A percentile compares a stretch with the other conserved stretches of the same genome.
These are phyloP conservation scores for Halictus rubicundus DNA, from an alignment of 1,140 invertebrate species.

Conservation along the genomic window DNA sequence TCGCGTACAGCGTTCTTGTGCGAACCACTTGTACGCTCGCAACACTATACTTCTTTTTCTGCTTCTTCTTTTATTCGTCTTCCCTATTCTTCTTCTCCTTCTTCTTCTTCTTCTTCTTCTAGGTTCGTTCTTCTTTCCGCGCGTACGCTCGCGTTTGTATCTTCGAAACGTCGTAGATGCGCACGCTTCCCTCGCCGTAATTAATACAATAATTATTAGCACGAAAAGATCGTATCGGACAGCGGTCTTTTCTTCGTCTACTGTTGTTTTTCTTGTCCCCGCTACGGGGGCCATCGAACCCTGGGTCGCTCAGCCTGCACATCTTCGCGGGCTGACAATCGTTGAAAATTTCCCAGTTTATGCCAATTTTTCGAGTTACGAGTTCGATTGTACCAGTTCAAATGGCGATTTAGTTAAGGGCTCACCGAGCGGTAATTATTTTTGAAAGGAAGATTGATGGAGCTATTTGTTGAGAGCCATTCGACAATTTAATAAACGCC, in stretches of 20 bases:
- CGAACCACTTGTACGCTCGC: conserved; percentile 14
- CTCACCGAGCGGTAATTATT: no score
- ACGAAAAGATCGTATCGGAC: conserved; percentile 67
- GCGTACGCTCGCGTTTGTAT: conserved; percentile 33
- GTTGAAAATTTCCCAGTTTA: no score
- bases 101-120: background rate
- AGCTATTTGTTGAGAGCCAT: no score
- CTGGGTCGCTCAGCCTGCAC: conserved; percentile 31
- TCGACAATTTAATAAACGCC: no score
- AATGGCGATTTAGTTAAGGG: no score
- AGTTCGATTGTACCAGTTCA: no score
- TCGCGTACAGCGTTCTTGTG: conserved; percentile 14
- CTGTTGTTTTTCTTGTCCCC: conserved; percentile 63
- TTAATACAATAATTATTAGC: conserved; percentile 71
- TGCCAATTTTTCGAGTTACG: no score
- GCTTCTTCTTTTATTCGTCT: no score
- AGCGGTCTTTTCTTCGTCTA: conserved; percentile 67
- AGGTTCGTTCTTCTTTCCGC: background rate
- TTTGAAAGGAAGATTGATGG: no score
- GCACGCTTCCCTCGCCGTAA: conserved; percentile 55
- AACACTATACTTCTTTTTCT: background rate
- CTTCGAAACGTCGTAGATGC: conserved; percentile 58
- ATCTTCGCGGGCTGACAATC: background rate
- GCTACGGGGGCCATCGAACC: conserved; percentile 58
- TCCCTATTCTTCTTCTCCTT: background rate